These are phyloP conservation scores for Gnathonemus echidnorhynchus DNA, from an alignment of 2,113 vertebrate genomes.

Conservation along the genomic window DNA sequence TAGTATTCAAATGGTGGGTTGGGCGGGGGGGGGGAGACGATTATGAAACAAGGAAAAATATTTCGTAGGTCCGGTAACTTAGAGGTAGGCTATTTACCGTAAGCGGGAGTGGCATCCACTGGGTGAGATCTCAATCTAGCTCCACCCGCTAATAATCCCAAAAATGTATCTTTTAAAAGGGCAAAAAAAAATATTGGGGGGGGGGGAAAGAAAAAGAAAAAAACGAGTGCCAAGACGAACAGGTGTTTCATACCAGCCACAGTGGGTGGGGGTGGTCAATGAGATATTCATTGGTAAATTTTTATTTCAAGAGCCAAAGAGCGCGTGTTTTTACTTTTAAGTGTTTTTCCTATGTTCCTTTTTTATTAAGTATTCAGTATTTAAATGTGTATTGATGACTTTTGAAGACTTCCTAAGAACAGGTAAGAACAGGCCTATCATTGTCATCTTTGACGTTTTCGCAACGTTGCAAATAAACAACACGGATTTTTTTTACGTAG, in stretches of 20 bases:
- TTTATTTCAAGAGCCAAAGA: background rate
- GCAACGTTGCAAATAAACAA: background rate
- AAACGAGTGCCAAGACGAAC: background rate
- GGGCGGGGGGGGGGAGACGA: too few relatives aligned
- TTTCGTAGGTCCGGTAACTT: background rate
- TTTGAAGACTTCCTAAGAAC: background rate
- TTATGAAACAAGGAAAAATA: background rate
- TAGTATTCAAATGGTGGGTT: background rate
- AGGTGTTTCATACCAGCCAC: background rate
- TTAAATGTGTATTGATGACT: background rate
- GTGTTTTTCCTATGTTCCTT: background rate
- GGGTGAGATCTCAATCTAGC: background rate
- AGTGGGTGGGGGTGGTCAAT: background rate
- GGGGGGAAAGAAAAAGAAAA: background rate
- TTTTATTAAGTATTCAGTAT: background rate
- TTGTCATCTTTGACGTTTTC: background rate
- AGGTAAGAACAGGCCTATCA: background rate
- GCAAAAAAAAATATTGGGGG: background rate
- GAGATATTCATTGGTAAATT: background rate
- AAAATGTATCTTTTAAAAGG: conserved; percentile 3
- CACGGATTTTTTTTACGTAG: background rate
- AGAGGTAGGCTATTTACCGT: background rate
- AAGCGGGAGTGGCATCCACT: background rate
- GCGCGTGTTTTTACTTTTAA: background rate
- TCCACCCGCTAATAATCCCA: conserved; percentile 4